phyloP scores from a whole-genome alignment of 64 coral and sea anemone genomes.

The Pocillopora damicornis region DNA sequence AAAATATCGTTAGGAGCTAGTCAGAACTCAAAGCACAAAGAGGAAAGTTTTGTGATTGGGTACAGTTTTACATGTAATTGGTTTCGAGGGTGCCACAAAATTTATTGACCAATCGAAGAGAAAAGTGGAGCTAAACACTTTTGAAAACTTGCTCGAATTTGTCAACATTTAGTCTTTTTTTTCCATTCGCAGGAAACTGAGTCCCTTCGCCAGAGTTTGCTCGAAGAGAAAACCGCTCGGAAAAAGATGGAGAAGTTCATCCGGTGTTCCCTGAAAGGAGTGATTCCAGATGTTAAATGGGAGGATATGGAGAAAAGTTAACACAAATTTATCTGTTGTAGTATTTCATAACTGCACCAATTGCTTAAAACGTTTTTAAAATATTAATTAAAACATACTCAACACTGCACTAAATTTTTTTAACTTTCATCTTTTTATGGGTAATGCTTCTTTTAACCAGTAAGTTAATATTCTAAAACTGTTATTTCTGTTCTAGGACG shows the following conservation, averaged over 20 bases:
- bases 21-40: no score
- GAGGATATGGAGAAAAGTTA: conserved; percentile 62
- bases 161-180: neutral
- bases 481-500: neutral
- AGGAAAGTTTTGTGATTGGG: no score
- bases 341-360: neutral
- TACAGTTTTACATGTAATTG: no score
- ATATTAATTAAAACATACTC: conserved; percentile 10
- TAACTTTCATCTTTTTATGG: neutral
- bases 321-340: neutral
- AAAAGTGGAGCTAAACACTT: neutral
- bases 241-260: conserved; percentile 79
- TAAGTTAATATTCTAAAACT: neutral
- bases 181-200: conserved; percentile 47
- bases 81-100: no score
- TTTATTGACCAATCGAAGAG: neutral
- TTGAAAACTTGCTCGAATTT: neutral
- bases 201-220: conserved; percentile 57
- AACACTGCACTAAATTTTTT: neutral
- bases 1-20: no score
- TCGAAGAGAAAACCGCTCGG: conserved; percentile 53
- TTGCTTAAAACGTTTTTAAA: neutral
- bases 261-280: conserved; percentile 54
- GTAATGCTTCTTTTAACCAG: neutral
- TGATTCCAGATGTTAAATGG: conserved; percentile 65